phyloP scores from a whole-genome alignment of 2,113 vertebrate genomes.

The Oenanthe melanoleuca region DNA sequence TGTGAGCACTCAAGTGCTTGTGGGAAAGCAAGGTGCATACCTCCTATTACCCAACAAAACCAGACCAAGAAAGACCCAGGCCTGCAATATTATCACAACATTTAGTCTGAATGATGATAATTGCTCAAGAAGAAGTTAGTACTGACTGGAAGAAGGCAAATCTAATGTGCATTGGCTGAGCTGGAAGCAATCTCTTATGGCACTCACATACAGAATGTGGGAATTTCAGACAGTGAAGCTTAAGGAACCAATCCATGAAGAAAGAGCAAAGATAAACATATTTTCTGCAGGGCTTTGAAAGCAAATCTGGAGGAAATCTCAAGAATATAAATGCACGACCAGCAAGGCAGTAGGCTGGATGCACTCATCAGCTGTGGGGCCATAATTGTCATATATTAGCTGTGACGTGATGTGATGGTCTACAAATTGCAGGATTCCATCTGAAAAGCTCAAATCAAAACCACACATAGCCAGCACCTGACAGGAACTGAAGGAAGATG shows the following conservation, averaged over 20 bases:
- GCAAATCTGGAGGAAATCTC: neutral
- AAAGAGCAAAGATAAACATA: neutral
- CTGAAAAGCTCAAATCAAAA: neutral
- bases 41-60: neutral
- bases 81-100: neutral
- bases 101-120: neutral
- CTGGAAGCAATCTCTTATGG: neutral
- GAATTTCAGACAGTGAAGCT: neutral
- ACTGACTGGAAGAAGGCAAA: neutral
- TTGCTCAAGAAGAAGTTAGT: neutral
- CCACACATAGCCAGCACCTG: neutral
- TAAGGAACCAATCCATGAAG: neutral
- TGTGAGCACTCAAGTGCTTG: neutral
- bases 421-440: neutral
- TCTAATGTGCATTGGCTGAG: fast-evolving
- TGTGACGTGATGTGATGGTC: neutral
- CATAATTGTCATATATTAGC: neutral
- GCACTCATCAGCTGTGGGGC: neutral
- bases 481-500: neutral
- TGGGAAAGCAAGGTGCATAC: neutral
- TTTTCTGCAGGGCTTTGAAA: neutral
- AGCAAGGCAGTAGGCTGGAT: neutral
- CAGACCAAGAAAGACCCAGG: neutral
- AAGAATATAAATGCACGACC: neutral
- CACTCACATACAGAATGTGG: neutral